These are phyloP conservation scores for Odontomachus brunneus DNA, from an alignment of 1,140 invertebrate genomes.

Conservation along the genomic window DNA sequence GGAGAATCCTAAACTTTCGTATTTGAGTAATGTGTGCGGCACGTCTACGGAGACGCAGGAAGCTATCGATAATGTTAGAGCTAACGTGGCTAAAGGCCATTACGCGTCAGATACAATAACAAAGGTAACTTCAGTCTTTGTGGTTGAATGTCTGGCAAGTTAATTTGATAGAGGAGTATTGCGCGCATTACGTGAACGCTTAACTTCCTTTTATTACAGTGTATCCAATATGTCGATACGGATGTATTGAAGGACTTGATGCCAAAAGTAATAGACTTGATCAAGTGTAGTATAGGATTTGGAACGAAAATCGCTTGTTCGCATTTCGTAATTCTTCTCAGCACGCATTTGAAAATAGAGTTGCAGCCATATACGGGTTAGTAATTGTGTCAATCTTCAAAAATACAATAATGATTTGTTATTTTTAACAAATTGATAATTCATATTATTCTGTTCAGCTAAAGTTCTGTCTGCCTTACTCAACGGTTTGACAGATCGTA, in stretches of 20 bases:
- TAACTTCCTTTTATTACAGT: constrained; percentile 86
- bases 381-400: constrained; percentile 25
- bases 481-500: constrained; percentile 93
- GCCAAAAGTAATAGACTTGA: constrained; percentile 92
- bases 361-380: constrained; percentile 88
- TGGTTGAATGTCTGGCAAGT: neutral
- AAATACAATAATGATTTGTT: neutral
- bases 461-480: constrained; percentile 93
- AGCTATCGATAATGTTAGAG: constrained; percentile 90
- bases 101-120: constrained; percentile 95
- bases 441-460: constrained; percentile 82
- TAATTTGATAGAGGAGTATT: neutral
- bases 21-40: constrained; percentile 91
- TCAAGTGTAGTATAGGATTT: constrained; percentile 92
- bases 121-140: constrained; percentile 52
- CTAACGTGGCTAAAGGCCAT: constrained; percentile 92
- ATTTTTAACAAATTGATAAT: neutral
- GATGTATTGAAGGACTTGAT: constrained; percentile 91
- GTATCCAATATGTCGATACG: constrained; percentile 93
- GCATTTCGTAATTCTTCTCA: constrained; percentile 92
- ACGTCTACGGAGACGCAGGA: constrained; percentile 89
- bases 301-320: constrained; percentile 94
- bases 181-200: neutral
- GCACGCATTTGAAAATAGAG: constrained; percentile 85
- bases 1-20: constrained; percentile 92